Conservation (phyloP, 2,888 invertebrate genomes). For the Lissonota sp. region DNA sequence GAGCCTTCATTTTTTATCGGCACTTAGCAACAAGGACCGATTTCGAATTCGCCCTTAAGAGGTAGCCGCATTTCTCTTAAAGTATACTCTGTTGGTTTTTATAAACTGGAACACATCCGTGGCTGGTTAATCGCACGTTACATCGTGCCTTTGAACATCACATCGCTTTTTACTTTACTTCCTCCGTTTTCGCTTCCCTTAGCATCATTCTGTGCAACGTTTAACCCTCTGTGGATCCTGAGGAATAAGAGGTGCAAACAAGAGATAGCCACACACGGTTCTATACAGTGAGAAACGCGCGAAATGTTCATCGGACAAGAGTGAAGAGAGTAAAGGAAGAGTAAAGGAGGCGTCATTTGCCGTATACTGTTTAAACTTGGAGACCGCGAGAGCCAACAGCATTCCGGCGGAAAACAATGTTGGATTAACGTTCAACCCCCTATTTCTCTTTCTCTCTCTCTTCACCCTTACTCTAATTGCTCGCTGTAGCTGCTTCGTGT, state of each 20-base stretch:
- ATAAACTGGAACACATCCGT: too few relatives aligned
- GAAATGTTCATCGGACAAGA: background rate
- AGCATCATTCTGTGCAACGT: constrained; percentile 48
- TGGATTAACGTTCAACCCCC: constrained; percentile 38
- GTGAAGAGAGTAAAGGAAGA: constrained; percentile 9
- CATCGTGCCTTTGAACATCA: background rate
- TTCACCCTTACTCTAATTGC: constrained; percentile 44
- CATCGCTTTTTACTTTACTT: constrained; percentile 34
- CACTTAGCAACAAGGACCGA: too few relatives aligned
- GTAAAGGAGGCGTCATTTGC: constrained; percentile 1
- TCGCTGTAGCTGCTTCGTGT: constrained; percentile 36
- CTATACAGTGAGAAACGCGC: constrained; percentile 21
- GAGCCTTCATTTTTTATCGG: too few relatives aligned
- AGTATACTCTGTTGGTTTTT: too few relatives aligned
- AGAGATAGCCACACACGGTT: background rate
- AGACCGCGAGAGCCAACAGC: constrained; percentile 25
- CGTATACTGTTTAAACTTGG: background rate
- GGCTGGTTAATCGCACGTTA: too few relatives aligned
- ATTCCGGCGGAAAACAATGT: constrained; percentile 55
- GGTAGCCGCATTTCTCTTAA: too few relatives aligned
- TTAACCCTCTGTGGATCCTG: background rate
- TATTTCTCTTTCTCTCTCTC: too few relatives aligned
- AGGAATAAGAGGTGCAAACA: constrained; percentile 18
- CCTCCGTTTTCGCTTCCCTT: constrained; percentile 44
- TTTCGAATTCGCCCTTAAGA: too few relatives aligned